Evolutionary conservation across 2,797 vertebrate genomes (phyloP), one percentile per base, ranked within the genome.

Genomic region (Propithecus deckenii): DNA sequence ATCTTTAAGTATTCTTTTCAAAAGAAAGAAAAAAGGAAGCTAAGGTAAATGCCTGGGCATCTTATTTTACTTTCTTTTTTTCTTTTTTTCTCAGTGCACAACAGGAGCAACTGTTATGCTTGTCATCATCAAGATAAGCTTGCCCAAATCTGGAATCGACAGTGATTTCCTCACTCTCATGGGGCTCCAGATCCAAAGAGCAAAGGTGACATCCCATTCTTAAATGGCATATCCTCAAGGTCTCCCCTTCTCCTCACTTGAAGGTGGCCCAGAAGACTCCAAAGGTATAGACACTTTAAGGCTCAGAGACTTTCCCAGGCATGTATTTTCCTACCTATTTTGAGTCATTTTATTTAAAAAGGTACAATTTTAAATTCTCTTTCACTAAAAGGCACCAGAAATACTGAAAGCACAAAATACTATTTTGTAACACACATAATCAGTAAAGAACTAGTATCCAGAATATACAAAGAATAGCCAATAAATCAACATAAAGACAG

Each of bases 1-100:
- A 61, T 93, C 91, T 95, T 78, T 96, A 97, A 89, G 48, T 30
- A 50, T 89, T 94, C 41, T 93, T 32, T 97, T 97, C 83, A 92
- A 86, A 74, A 87, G 92, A 76, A 78, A 96, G 90, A 18, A 32
- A 74, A 61, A 83, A 13, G 41, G 11, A 94, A 87, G 84, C 86
- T 84, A 91, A 95, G 41, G 69, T 97, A 96, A 88, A 63, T 92
- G 25, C 89, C 96, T 96, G 95, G 85, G 72, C 41, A 65, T 95
- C 63, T 96, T 69, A 38, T 96, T 98, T 61, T 8, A n/a, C 25
- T 95, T 74, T 55, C 46, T 28, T 17, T 71, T 71, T 35, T 3
- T 7, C 0, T 93, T 85, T 55, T 17, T 25, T 93, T 78, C 96
- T 85, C 65, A 72, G 43, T 86, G 75, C 69, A 63, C 59, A 97